Conservation (phyloP, 2,113 vertebrate genomes). For the Hypanus sabinus region DNA sequence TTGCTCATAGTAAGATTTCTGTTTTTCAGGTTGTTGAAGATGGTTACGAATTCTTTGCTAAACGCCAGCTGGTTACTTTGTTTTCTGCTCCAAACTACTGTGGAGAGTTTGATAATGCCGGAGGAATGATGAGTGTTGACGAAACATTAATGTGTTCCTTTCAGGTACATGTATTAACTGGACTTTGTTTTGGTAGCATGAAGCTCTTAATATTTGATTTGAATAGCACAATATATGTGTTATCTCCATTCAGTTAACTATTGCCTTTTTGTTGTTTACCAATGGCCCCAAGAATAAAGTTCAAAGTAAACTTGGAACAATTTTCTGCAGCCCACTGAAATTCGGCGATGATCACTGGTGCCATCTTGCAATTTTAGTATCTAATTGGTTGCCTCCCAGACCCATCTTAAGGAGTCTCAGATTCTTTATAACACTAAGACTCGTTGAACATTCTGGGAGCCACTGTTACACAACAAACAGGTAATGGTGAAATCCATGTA, state of each 20-base stretch:
- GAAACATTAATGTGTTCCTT: constrained; percentile 95
- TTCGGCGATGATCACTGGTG: too few relatives aligned
- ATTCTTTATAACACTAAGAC: too few relatives aligned
- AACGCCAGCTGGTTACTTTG: constrained; percentile 84
- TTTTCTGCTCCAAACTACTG: constrained; percentile 93
- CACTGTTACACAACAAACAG: neutral
- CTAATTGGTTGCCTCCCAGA: too few relatives aligned
- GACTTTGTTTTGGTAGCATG: neutral
- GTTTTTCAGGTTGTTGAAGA: constrained; percentile 82
- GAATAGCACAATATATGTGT: neutral
- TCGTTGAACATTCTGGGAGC: neutral
- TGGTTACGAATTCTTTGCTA: constrained; percentile 92
- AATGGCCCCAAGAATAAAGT: too few relatives aligned
- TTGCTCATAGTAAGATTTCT: neutral
- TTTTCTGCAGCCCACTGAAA: too few relatives aligned
- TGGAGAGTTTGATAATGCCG: constrained; percentile 90
- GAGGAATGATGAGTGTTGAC: constrained; percentile 94
- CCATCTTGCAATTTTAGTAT: too few relatives aligned
- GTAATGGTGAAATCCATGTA: neutral
- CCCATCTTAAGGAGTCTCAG: too few relatives aligned
- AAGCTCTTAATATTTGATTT: neutral
- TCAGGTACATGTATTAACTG: constrained; percentile 62
- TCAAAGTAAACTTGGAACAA: too few relatives aligned
- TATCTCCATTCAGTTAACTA: neutral
- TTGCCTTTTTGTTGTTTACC: neutral